Evolutionary conservation across 1,140 invertebrate genomes (phyloP).

Genomic region (Chymomyza costata): DNA sequence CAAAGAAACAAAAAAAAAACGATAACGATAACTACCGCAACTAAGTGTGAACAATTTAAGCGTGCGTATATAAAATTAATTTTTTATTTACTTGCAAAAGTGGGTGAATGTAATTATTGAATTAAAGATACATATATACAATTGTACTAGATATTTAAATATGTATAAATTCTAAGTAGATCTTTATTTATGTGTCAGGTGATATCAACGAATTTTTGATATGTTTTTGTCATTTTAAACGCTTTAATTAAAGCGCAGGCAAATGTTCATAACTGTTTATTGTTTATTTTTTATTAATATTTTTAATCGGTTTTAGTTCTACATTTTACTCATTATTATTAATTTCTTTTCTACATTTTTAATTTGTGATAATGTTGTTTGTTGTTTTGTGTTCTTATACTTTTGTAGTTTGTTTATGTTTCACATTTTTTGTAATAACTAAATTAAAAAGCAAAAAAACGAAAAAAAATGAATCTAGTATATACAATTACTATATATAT

Average conservation of each 20-base stretch:
- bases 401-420: conserved; percentile 35
- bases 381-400: conserved; percentile 35
- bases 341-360: conserved; percentile 33
- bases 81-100: conserved; percentile 19
- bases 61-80: conserved; percentile 30
- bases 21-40: conserved; percentile 22
- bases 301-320: conserved; percentile 3
- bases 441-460: conserved; percentile 47
- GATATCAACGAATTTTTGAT: conserved; percentile 71
- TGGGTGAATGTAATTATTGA: conserved; percentile 9
- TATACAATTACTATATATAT: conserved; percentile 37
- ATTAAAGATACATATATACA: conserved; percentile 9
- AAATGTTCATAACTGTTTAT: background rate
- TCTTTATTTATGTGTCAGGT: conserved; percentile 61
- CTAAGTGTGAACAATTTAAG: conserved; percentile 34
- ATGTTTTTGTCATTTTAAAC: no score
- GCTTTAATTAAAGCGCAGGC: background rate
- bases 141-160: conserved; percentile 7
- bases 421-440: conserved; percentile 38
- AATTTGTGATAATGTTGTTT: conserved; percentile 62
- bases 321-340: conserved; percentile 23
- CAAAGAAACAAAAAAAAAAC: conserved; percentile 9
- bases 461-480: conserved; percentile 35
- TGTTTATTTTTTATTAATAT: conserved; percentile 2
- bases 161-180: conserved; percentile 48